Conservation (phyloP, 2,113 vertebrate genomes). For the Notiomystis cincta region DNA sequence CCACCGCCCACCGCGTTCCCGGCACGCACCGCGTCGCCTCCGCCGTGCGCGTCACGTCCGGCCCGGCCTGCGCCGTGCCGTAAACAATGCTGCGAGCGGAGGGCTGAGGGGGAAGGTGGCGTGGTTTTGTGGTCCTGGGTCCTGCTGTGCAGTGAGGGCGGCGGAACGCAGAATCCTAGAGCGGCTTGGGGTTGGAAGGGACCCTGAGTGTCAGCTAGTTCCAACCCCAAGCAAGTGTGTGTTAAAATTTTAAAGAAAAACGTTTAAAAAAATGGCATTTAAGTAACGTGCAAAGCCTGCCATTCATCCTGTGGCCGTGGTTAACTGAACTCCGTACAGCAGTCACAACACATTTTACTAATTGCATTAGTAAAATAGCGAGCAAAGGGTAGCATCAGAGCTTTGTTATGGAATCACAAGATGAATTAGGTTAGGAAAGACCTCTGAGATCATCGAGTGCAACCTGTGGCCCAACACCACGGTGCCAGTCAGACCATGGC, state of each 20-base stretch:
- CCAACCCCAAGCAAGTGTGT: fast-evolving
- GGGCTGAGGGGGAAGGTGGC: fast-evolving
- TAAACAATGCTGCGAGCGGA: fast-evolving
- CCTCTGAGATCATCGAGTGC: not conserved
- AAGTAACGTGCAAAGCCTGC: not conserved
- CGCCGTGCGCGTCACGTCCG: constrained; percentile 52
- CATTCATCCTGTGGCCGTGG: fast-evolving
- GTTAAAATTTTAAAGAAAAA: not conserved
- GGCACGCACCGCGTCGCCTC: not conserved
- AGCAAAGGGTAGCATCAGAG: not conserved
- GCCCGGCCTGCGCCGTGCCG: not conserved
- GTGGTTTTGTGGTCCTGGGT: not conserved
- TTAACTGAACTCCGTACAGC: not conserved
- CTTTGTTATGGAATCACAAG: not conserved
- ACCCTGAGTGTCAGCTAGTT: fast-evolving
- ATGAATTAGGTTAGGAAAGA: not conserved
- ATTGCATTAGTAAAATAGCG: not conserved
- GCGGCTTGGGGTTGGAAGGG: fast-evolving
- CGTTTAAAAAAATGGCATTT: not conserved
- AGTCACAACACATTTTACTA: not conserved
- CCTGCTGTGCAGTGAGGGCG: fast-evolving
- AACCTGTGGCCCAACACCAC: fast-evolving
- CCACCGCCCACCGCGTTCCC: too few relatives aligned
- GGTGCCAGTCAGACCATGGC: fast-evolving
- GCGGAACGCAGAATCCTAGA: fast-evolving